Conservation (phyloP, 2,113 vertebrate species). For the Chaenocephalus aceratus region DNA sequence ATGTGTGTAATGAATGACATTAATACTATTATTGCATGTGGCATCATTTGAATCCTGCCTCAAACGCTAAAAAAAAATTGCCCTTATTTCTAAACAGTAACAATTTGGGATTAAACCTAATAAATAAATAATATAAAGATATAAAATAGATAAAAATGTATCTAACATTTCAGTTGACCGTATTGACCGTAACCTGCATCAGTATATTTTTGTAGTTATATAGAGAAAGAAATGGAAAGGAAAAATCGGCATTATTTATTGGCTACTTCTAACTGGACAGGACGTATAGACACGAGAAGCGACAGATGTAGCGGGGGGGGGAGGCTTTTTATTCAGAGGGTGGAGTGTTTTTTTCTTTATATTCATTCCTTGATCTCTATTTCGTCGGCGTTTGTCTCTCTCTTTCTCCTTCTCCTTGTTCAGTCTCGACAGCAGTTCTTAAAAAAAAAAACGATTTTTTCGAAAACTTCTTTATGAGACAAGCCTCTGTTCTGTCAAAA, state of each 20-base stretch:
- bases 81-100: neutral
- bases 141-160: neutral
- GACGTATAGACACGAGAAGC: slow-evolving; percentile 39
- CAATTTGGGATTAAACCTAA: neutral
- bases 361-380: slow-evolving; percentile 61
- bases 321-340: slow-evolving; percentile 22
- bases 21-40: neutral
- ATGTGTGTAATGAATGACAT: slow-evolving; percentile 22
- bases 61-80: neutral
- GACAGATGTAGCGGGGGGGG: slow-evolving; percentile 45
- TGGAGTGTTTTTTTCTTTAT: slow-evolving; percentile 60
- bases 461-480: slow-evolving; percentile 73
- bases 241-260: slow-evolving; percentile 30
- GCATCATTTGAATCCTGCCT: slow-evolving; percentile 20
- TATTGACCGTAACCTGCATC: neutral
- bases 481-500: slow-evolving; percentile 71
- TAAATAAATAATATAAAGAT: neutral
- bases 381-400: slow-evolving; percentile 35
- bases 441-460: slow-evolving; percentile 58
- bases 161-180: too few relatives aligned
- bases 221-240: slow-evolving; percentile 8
- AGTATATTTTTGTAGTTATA: neutral
- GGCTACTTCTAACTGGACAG: slow-evolving; percentile 23
- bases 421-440: slow-evolving; percentile 65
- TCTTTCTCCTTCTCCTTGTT: slow-evolving; percentile 49